Evolutionary conservation across 2,888 invertebrate species (phyloP), one percentile per base, ranked within the genome.

Genomic region (Hirtodrosophila duncani): DNA sequence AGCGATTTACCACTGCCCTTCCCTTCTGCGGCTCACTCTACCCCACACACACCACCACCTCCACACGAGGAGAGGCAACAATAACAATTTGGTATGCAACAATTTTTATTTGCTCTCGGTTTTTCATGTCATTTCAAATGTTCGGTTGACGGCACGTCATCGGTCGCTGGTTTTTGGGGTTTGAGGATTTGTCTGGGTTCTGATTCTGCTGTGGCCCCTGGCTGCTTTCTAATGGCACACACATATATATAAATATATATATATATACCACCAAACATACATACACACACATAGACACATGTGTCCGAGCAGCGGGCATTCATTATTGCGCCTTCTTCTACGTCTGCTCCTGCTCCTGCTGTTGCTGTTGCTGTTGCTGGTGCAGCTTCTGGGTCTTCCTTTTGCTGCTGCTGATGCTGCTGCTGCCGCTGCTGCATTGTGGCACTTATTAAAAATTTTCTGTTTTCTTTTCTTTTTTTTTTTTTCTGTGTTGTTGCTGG

Each of bases 381-480:
- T 4, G 7, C 20, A 20, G 4, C 7, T 7, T 7, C 20, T 20
- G 4, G 20, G 20, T 7, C 5, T 20, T 7, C 20, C 45, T 64
- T 43, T 16, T 30, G 30, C 42, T 36, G 34, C 31, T 33, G 33
- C 34, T 43, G 33, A 11, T 38, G 33, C 38, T 48, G 10, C 27
- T 51, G 30, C 51, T 43, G 21, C 45, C 61, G 29, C 39, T 52
- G 53, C 58, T 59, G 71, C 79, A 74, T 79, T 74, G 79, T 74
- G 72, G 79, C 79, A 79, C 72, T 74, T 74, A 74, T 74, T 74
- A 74, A 79, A 74, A 74, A 79, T 79, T 59, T 72, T 67, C 62
- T 79, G 63, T 55, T 64, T 58, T 50, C 56, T 62, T 52, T 52
- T 56, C 36, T 29, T 49, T 21, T 34, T 43, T 44, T 46, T 39